Evolutionary conservation across 2,888 invertebrate genomes (phyloP), one percentile per base, ranked within the genome.

Genomic region (Limnephilus rhombicus): DNA sequence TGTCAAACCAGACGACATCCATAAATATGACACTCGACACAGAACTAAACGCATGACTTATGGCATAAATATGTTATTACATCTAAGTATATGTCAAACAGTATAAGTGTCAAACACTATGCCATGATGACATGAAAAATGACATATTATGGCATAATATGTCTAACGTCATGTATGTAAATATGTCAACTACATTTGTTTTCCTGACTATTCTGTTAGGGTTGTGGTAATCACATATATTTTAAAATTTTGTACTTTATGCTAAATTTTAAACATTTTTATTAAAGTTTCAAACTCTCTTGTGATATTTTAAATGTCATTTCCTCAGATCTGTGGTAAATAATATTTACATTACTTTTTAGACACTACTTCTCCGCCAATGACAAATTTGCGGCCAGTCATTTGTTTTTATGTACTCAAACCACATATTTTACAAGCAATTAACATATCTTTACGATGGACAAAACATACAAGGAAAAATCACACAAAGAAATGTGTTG

Each of bases 391-490:
- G 24, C 24, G 9, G 68, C 24, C 24, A 9, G 68, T 68, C 24
- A n/a, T 68, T n/a, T 68, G 68, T 68, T 68, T 68, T 68, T n/a
- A 68, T 68, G 68, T 68, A 24, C 68, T 68, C 53, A 53, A 53
- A 68, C 68, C 68, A 68, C 68, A 68, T 68, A 68, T 68, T 68
- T 68, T 68, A 68, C 68, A 68, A 68, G 68, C 68, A 68, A 68
- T 68, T 68, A 68, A 24, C 68, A 68, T n/a, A 9, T n/a, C 24
- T 68, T 68, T n/a, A 68, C 24, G n/a, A n/a, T n/a, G n/a, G n/a
- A n/a, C n/a, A n/a, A n/a, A n/a, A n/a, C n/a, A n/a, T n/a, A n/a
- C n/a, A n/a, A n/a, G n/a, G n/a, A n/a, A 68, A 68, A 68, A 68
- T 68, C 68, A n/a, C 24, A 24, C 68, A 68, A 24, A 68, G 68